phyloP scores from a whole-genome alignment of 2,113 vertebrate species.

The Microtus ochrogaster region DNA sequence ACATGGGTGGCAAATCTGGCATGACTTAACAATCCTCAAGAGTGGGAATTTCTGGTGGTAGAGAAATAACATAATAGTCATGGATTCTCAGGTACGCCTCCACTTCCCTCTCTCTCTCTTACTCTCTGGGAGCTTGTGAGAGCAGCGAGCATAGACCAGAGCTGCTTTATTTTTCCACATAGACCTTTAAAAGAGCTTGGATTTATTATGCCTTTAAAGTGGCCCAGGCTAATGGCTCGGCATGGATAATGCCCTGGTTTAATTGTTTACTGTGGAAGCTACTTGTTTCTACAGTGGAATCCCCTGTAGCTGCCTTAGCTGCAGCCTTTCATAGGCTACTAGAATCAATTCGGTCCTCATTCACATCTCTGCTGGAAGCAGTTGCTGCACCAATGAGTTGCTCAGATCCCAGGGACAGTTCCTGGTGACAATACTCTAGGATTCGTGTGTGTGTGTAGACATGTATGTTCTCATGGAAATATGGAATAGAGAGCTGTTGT shows the following conservation, averaged over 20 bases:
- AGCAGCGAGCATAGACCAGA: not conserved
- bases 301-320: not conserved
- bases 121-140: not conserved
- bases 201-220: slow-evolving; percentile 65
- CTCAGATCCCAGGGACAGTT: not conserved
- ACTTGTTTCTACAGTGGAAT: slow-evolving; percentile 35
- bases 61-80: not conserved
- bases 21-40: not conserved
- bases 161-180: not conserved
- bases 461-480: not conserved
- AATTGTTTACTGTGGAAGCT: slow-evolving; percentile 52
- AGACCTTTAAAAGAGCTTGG: slow-evolving; percentile 50
- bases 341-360: not conserved
- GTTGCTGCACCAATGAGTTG: not conserved
- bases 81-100: not conserved
- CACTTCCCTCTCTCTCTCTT: not conserved
- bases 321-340: not conserved
- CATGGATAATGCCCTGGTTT: slow-evolving; percentile 70
- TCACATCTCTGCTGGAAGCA: not conserved
- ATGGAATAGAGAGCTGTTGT: not conserved
- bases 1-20: not conserved
- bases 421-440: not conserved
- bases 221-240: slow-evolving; percentile 59
- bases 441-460: rapidly evolving
- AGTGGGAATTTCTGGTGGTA: not conserved